phyloP scores from a whole-genome alignment of 2,113 vertebrate species.

The rat (Rattus norvegicus) region DNA sequence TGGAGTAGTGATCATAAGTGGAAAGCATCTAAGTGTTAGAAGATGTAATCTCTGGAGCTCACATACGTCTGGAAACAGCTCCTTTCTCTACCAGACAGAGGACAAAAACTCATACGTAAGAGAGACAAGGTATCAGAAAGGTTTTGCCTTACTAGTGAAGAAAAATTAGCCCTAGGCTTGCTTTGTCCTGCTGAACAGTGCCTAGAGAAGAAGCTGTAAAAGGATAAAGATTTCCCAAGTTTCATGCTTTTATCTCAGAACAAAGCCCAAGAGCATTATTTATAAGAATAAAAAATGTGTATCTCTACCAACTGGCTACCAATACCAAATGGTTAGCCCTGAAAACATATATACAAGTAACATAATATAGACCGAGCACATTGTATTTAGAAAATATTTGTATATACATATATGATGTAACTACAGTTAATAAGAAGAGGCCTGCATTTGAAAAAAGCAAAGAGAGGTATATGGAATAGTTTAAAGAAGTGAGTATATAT shows the following conservation, averaged over 20 bases:
- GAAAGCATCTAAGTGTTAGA: background rate
- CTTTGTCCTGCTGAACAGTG: background rate
- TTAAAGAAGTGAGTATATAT: background rate
- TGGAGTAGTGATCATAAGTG: background rate
- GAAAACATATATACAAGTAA: background rate
- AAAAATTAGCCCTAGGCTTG: conserved; percentile 42
- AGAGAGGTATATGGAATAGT: background rate
- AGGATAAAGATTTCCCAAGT: background rate
- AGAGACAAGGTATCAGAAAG: background rate
- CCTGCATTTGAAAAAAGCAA: background rate
- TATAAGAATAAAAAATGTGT: conserved; percentile 22
- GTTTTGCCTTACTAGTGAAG: conserved; percentile 23
- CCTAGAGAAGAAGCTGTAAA: conserved; percentile 13
- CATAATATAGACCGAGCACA: background rate
- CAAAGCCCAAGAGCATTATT: conserved; percentile 25
- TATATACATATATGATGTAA: background rate
- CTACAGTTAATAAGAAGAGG: background rate
- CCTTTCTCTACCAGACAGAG: background rate
- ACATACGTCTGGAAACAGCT: background rate
- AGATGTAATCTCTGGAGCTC: background rate
- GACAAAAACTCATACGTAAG: conserved; percentile 21
- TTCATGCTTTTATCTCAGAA: conserved; percentile 29
- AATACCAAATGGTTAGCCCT: background rate
- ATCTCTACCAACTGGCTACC: background rate
- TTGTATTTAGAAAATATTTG: conserved; percentile 7